Conservation (phyloP, 2,113 vertebrate genomes). For the Sturnus vulgaris region DNA sequence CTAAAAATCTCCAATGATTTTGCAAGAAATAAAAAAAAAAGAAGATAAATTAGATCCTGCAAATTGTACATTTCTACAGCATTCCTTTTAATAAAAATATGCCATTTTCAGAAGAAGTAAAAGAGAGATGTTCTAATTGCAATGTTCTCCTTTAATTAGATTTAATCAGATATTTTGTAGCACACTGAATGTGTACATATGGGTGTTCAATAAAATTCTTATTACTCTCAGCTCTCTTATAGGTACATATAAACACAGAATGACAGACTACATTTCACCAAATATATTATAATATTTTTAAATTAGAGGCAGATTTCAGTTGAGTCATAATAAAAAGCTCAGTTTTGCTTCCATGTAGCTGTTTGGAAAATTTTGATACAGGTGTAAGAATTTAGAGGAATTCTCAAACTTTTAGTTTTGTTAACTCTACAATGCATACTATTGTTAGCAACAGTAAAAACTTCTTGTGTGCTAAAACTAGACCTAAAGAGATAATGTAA, state of each 20-base stretch:
- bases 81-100: constrained; percentile 8
- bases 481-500: neutral
- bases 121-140: neutral
- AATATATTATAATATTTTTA: neutral
- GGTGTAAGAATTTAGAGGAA: neutral
- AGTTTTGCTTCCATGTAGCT: neutral
- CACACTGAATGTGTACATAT: neutral
- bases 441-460: neutral
- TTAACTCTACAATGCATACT: neutral
- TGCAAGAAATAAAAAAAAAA: neutral
- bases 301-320: neutral
- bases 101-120: neutral
- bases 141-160: neutral
- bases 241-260: neutral
- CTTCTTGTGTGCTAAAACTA: neutral
- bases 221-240: neutral
- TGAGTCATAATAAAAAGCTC: neutral
- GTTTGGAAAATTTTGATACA: neutral
- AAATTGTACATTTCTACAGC: neutral
- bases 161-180: constrained; percentile 11
- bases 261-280: neutral
- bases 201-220: neutral
- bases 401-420: neutral
- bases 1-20: constrained; percentile 24
- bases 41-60: neutral